Conservation (phyloP, 1,140 invertebrate species). For the Coptotermes formosanus region DNA sequence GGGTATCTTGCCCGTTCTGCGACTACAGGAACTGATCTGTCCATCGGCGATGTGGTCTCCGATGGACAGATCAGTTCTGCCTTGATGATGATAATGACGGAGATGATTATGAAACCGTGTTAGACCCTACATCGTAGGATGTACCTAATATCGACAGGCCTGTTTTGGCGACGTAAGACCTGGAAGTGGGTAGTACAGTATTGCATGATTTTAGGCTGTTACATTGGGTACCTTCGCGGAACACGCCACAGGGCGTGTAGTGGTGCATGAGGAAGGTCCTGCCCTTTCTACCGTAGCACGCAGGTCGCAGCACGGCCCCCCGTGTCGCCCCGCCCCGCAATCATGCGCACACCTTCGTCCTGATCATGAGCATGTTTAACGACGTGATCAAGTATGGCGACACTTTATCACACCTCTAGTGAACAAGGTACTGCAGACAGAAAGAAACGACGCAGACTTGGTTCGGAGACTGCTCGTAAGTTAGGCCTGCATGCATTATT, state of each 20-base stretch:
- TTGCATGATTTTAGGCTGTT: background rate
- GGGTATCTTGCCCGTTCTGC: too few species aligned
- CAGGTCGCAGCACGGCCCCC: background rate
- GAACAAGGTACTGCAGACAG: background rate
- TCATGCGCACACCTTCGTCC: background rate
- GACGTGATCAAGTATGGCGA: background rate
- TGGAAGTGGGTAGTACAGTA: background rate
- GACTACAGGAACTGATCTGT: too few species aligned
- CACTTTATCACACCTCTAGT: background rate
- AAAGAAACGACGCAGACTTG: too few species aligned
- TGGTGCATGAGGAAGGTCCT: background rate
- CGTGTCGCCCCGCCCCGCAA: conserved; percentile 13
- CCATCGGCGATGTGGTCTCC: too few species aligned
- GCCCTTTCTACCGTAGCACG: conserved; percentile 11
- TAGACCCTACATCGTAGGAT: too few species aligned
- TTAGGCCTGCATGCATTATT: too few species aligned
- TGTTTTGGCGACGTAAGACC: too few species aligned
- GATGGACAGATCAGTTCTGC: too few species aligned
- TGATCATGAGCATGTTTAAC: background rate
- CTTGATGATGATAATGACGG: too few species aligned
- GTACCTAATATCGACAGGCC: too few species aligned
- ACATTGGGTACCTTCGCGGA: background rate
- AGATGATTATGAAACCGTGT: too few species aligned
- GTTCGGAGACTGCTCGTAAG: too few species aligned
- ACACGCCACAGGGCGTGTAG: background rate